Percentiles rank a stretch among this genome's conserved stretches.
phyloP scores from a whole-genome alignment of 1,140 invertebrate species.

The Oryctes rhinoceros region DNA sequence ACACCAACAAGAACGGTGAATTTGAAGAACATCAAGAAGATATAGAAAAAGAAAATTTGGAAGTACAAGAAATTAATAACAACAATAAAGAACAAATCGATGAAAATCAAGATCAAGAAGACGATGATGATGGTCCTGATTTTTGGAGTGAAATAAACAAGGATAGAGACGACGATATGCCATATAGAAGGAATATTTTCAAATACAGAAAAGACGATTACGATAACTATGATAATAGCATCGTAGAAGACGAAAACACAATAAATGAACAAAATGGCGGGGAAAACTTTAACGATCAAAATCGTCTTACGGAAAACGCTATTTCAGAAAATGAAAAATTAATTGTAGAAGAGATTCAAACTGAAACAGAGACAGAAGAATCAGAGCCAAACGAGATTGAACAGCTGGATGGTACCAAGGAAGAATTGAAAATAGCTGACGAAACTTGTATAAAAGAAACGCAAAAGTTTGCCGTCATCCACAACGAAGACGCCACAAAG shows the following conservation, averaged over 20 bases:
- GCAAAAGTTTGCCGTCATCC: not conserved
- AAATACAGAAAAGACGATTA: constrained; percentile 40
- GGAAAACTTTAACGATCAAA: not conserved
- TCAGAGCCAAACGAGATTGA: not conserved
- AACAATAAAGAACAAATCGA: constrained; percentile 44
- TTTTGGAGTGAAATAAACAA: constrained; percentile 54
- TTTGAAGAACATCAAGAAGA: not conserved
- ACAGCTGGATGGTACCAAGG: not conserved
- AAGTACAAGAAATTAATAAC: constrained; percentile 39
- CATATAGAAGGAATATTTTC: constrained; percentile 16
- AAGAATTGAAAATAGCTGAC: constrained; percentile 18
- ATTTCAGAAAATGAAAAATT: not conserved
- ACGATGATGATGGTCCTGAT: constrained; percentile 45
- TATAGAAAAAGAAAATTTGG: constrained; percentile 45
- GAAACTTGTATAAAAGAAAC: constrained; percentile 20
- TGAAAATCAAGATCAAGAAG: constrained; percentile 48
- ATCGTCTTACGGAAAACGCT: constrained; percentile 1
- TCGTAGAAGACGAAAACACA: not conserved
- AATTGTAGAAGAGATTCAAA: not conserved
- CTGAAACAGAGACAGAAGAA: not conserved
- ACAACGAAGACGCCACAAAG: constrained; percentile 8
- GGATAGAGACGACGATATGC: constrained; percentile 44
- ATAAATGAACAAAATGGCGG: not conserved
- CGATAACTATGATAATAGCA: constrained; percentile 3
- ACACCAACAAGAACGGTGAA: not conserved